A percentile compares a stretch with the other conserved stretches of the same genome.
phyloP scores from a whole-genome alignment of 2,797 vertebrate species.

The Poeciliopsis infans region DNA sequence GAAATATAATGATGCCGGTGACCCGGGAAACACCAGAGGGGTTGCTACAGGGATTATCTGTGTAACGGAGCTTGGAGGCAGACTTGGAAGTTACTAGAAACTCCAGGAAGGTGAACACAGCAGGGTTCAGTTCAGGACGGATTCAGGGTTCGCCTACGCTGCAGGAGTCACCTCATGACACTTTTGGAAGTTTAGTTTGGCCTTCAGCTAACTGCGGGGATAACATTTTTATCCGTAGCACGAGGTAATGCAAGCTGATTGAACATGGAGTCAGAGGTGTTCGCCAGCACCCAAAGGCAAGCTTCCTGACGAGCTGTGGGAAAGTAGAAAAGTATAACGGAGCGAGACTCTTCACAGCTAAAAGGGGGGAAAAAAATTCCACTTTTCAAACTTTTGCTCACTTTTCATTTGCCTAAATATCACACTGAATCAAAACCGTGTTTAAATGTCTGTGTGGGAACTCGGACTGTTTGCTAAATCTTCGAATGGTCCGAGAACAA shows the following conservation, averaged over 20 bases:
- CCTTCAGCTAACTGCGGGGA: background rate
- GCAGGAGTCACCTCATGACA: background rate
- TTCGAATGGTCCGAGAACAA: background rate
- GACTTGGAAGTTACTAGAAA: constrained; percentile 10
- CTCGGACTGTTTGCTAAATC: background rate
- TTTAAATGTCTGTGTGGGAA: background rate
- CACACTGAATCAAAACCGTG: background rate
- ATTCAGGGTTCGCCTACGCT: background rate
- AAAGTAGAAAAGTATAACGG: background rate
- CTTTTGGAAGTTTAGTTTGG: background rate
- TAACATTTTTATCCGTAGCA: background rate
- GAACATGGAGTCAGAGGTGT: background rate
- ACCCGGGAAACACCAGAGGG: constrained; percentile 51
- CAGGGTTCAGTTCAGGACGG: background rate
- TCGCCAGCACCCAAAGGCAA: background rate
- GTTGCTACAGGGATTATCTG: constrained; percentile 29
- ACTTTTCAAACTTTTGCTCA: background rate
- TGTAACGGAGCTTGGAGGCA: constrained; percentile 21
- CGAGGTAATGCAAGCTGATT: background rate
- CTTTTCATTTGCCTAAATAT: background rate
- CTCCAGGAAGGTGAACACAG: background rate
- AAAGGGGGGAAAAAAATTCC: background rate
- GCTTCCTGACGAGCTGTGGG: background rate
- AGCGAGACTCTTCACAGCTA: background rate
- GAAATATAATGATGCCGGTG: constrained; percentile 55